Evolutionary conservation across 1,140 invertebrate species (phyloP), one percentile per base, ranked within the genome.

Genomic region (Protaetia brevitarsis): DNA sequence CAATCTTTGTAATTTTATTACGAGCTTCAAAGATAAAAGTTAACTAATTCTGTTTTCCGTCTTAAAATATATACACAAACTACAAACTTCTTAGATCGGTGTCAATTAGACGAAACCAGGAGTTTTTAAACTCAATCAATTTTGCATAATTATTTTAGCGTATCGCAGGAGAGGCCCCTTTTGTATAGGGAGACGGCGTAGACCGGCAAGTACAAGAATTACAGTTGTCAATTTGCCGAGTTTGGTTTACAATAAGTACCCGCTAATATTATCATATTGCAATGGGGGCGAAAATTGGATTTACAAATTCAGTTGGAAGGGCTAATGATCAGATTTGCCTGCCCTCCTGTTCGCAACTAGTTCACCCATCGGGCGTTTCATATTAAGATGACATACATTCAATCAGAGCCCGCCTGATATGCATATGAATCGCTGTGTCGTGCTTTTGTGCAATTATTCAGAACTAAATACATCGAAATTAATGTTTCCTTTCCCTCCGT

Each of bases 11-110:
- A n/a, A n/a, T n/a, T n/a, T n/a, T n/a, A n/a, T n/a, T n/a, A n/a
- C n/a, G n/a, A n/a, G n/a, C n/a, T n/a, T n/a, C n/a, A n/a, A n/a
- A n/a, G n/a, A n/a, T n/a, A n/a, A n/a, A n/a, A n/a, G n/a, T n/a
- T n/a, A n/a, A n/a, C n/a, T n/a, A n/a, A n/a, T n/a, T n/a, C n/a
- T n/a, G n/a, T n/a, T n/a, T n/a, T n/a, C n/a, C n/a, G n/a, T n/a
- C n/a, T n/a, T n/a, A n/a, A n/a, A n/a, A n/a, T n/a, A n/a, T n/a
- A n/a, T n/a, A n/a, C n/a, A n/a, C n/a, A n/a, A n/a, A n/a, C n/a
- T n/a, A n/a, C n/a, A n/a, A n/a, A 58, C 23, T 27, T 70, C 72
- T 69, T 63, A 71, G 74, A 58, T 58, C 56, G 11, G 29, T 58
- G 56, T 58, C 56, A 58, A 58, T 58, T 58, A 45, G 41, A 19